Base-by-base conservation (phyloP, 2,113 vertebrate species). In the Sorex fumeus region DNA sequence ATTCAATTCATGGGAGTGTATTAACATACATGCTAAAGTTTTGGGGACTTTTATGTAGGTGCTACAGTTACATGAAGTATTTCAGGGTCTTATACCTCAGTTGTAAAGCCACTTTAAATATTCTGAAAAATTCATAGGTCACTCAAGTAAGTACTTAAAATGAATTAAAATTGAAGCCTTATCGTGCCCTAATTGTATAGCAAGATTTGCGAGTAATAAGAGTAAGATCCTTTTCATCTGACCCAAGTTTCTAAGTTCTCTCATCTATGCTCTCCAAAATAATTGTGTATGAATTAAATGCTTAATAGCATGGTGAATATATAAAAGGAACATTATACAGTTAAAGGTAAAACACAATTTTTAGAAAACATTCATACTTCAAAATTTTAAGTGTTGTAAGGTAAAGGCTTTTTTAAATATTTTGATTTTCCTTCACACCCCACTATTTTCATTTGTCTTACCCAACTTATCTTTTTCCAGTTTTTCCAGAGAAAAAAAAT, bases 41-140 rank as follows among this genome's bases (percentile, higher is more conserved):
- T 11, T 30, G 1, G 64, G 6, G 2, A 60, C 85, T 83, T 90
- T 84, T 71, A 71, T 82, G 2, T 71, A 19, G 83, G 15, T 40
- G n/a, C 2, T 64, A 19, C n/a, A 57, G 2, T 74, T 87, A 25
- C 74, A 34, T 50, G 15, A 50, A 64, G 50, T 47, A 60, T 16
- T 23, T 92, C 36, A 43, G 18, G 36, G 47, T 34, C 12, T 30
- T 79, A 79, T 28, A 40, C 79, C 28, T 36, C 32, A 67, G n/a
- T 45, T 87, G 47, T 94, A 57, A 84, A 74, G 13, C 30, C 66
- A 75, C n/a, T 47, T 93, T 13, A 84, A 81, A 62, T 47, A 34
- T 84, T 86, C 13, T 81, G 3, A 19, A 76, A 86, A 90, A 66
- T 69, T 34, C 1, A 36, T 5, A 1, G n/a, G 71, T 72, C 50